These are phyloP conservation scores for Tetramorium parvispinum DNA, from an alignment of 1,140 invertebrate species.

Conservation along the genomic window DNA sequence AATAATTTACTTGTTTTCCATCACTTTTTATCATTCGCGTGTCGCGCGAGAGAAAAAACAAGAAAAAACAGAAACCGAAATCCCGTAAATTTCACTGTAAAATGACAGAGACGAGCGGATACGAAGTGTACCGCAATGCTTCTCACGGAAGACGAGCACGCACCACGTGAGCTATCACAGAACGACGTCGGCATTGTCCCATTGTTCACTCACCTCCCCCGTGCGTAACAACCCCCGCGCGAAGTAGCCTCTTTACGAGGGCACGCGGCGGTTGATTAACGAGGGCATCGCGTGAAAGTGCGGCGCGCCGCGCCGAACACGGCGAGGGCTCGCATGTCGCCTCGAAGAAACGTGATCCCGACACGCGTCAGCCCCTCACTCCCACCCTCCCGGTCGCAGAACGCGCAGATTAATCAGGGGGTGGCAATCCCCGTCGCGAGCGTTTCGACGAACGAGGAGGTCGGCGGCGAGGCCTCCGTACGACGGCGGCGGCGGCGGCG, in stretches of 20 bases:
- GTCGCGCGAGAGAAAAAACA: neutral
- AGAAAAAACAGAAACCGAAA: neutral
- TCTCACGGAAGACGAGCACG: neutral
- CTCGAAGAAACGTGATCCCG: conserved; percentile 21
- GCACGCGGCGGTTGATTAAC: conserved; percentile 37
- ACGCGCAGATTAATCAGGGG: conserved; percentile 28
- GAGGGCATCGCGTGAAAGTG: conserved; percentile 55
- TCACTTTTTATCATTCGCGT: neutral
- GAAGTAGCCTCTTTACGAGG: neutral
- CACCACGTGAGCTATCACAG: conserved; percentile 35
- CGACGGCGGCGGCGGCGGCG: neutral
- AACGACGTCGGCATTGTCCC: conserved; percentile 9
- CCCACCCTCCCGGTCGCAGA: neutral
- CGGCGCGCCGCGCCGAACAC: neutral
- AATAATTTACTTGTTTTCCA: too few species aligned
- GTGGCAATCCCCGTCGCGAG: neutral
- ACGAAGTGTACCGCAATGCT: neutral
- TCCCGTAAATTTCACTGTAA: neutral
- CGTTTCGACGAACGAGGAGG: neutral
- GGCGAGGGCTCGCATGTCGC: conserved; percentile 1
- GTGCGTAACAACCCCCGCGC: conserved; percentile 16
- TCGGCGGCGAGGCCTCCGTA: conserved; percentile 5
- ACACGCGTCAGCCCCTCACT: neutral
- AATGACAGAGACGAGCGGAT: neutral
- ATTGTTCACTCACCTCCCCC: conserved; percentile 42